Percentiles rank a stretch among this genome's conserved stretches.
Conservation (phyloP, 2,888 invertebrate genomes). For the Chalcis sispes region DNA sequence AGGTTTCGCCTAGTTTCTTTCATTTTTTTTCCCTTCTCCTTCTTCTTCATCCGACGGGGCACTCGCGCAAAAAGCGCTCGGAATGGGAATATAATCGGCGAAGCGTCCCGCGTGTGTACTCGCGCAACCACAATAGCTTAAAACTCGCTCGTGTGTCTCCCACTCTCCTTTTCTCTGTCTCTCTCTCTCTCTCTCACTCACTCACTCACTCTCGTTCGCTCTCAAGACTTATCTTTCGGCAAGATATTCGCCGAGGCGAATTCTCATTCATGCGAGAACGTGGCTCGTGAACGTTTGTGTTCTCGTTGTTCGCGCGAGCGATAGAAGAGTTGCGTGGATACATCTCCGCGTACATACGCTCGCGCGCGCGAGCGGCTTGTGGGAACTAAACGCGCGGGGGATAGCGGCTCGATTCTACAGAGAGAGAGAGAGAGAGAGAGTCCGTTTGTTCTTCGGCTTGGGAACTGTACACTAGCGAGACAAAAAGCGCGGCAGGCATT, state of each 20-base stretch:
- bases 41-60: not conserved
- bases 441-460: slow-evolving; percentile 72
- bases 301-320: not conserved
- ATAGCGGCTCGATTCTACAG: slow-evolving; percentile 10
- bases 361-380: slow-evolving; percentile 37
- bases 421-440: slow-evolving; percentile 42
- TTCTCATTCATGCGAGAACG: slow-evolving; percentile 61
- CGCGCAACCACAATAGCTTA: not conserved
- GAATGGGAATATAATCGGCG: slow-evolving; percentile 21
- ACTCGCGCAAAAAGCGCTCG: slow-evolving; percentile 12
- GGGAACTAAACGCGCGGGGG: slow-evolving; percentile 53
- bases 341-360: slow-evolving; percentile 45
- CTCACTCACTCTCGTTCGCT: slow-evolving; percentile 47
- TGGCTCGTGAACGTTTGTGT: slow-evolving; percentile 10
- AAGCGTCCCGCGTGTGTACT: not conserved
- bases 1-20: slow-evolving; percentile 1
- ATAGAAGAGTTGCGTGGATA: slow-evolving; percentile 51
- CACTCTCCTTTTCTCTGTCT: slow-evolving; percentile 12
- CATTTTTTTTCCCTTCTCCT: not conserved
- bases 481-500: slow-evolving; percentile 66
- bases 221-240: slow-evolving; percentile 70
- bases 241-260: slow-evolving; percentile 68
- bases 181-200: slow-evolving; percentile 40
- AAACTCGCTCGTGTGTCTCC: slow-evolving; percentile 9
- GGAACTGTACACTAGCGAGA: slow-evolving; percentile 67